Evolutionary conservation across 2,113 vertebrate species (phyloP).

Genomic region (Oncorhynchus keta): DNA sequence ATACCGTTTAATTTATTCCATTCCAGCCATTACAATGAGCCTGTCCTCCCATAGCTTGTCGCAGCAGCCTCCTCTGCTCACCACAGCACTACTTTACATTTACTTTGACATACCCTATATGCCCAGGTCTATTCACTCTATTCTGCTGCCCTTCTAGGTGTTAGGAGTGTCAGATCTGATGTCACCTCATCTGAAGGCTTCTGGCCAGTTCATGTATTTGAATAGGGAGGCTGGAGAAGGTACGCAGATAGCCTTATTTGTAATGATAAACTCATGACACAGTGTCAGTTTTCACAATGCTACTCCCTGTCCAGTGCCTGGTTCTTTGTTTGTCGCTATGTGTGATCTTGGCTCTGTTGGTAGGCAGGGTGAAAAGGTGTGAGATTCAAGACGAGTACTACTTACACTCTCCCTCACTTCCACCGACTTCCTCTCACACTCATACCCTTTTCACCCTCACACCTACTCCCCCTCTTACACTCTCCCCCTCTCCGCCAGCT

Average conservation of each 20-base stretch:
- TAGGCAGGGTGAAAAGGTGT: background rate
- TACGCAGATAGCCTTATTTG: background rate
- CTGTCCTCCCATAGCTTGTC: too few relatives aligned
- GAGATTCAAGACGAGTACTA: conserved; percentile 17
- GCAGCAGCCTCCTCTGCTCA: too few relatives aligned
- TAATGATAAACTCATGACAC: background rate
- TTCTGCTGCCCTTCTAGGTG: background rate
- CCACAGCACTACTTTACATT: too few relatives aligned
- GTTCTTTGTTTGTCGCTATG: background rate
- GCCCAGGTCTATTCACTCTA: background rate
- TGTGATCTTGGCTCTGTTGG: conserved; percentile 3
- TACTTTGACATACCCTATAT: too few relatives aligned
- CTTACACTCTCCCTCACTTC: conserved; percentile 37
- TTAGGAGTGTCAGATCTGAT: too few relatives aligned
- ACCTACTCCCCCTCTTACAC: conserved; percentile 55
- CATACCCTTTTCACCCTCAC: conserved; percentile 27
- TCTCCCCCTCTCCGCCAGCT: conserved; percentile 31
- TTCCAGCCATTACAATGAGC: too few relatives aligned
- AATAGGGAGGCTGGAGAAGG: too few relatives aligned
- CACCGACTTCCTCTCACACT: conserved; percentile 19
- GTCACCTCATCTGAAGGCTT: too few relatives aligned
- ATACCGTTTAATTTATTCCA: too few relatives aligned
- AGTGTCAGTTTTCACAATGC: background rate
- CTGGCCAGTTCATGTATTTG: too few relatives aligned
- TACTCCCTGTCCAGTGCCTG: background rate